Evolutionary conservation across 2,113 vertebrate species (phyloP).

Genomic region (Acanthisitta chloris): DNA sequence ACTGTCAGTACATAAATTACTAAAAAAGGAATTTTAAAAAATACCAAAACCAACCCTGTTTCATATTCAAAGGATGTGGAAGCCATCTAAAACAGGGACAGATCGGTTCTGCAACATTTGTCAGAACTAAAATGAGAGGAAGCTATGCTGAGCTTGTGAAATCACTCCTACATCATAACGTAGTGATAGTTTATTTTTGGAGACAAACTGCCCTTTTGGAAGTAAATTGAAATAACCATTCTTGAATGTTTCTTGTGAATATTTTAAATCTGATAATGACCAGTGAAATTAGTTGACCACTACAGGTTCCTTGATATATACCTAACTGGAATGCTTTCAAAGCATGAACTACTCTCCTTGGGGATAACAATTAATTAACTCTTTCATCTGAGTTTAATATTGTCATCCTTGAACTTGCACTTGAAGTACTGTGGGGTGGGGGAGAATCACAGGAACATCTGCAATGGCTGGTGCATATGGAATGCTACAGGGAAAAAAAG

Average conservation of each 20-base stretch:
- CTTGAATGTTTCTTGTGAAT: neutral
- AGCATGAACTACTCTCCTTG: neutral
- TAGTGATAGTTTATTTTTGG: neutral
- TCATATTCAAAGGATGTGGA: neutral
- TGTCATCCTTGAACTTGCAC: neutral
- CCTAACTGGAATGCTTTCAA: neutral
- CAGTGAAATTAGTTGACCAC: neutral
- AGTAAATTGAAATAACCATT: neutral
- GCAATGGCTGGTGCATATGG: neutral
- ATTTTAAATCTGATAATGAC: neutral
- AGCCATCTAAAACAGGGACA: neutral
- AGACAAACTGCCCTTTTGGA: neutral
- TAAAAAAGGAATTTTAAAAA: neutral
- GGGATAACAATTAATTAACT: neutral
- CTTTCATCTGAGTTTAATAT: neutral
- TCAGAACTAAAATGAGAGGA: neutral
- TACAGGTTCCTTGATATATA: neutral
- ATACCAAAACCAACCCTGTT: rapidly evolving
- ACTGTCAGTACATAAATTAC: neutral
- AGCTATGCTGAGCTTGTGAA: neutral
- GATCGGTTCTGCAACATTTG: neutral
- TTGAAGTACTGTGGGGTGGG: neutral
- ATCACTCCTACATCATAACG: neutral
- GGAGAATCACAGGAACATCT: neutral
- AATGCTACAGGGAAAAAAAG: neutral